A percentile compares a stretch with the other conserved stretches of the same genome.
Conservation (phyloP, 2,888 invertebrate genomes). For the Entomobrya multifasciata region DNA sequence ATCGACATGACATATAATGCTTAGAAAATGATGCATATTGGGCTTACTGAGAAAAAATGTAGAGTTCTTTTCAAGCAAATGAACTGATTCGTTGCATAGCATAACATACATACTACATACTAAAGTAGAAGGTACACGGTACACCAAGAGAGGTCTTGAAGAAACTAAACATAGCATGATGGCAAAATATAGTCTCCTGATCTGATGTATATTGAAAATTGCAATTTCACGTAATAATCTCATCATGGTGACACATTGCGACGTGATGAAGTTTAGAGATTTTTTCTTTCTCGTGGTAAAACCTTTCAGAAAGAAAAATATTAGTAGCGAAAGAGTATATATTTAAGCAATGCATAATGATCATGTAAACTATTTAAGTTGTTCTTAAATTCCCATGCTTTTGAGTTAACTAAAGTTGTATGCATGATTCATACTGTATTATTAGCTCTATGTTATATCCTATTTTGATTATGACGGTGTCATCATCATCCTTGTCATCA, state of each 20-base stretch:
- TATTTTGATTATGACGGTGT: too few relatives aligned
- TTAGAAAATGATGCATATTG: too few relatives aligned
- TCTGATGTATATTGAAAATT: conserved; percentile 54
- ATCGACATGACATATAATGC: too few relatives aligned
- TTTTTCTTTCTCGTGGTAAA: conserved; percentile 21
- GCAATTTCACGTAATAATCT: conserved; percentile 47
- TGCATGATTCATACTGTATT: not conserved
- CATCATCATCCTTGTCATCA: not conserved
- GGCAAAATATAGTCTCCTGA: too few relatives aligned
- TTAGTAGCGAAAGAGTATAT: not conserved
- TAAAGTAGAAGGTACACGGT: too few relatives aligned
- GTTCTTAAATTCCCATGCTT: conserved; percentile 20
- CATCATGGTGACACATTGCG: conserved; percentile 51
- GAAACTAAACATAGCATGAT: not conserved
- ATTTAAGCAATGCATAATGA: not conserved
- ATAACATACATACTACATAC: too few relatives aligned
- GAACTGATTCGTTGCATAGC: too few relatives aligned
- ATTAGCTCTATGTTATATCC: too few relatives aligned
- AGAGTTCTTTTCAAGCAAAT: too few relatives aligned
- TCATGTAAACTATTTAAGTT: too few relatives aligned
- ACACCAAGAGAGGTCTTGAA: conserved; percentile 34
- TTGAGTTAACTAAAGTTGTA: conserved; percentile 29
- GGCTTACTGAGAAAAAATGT: too few relatives aligned
- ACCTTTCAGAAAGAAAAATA: not conserved
- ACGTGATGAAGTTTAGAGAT: conserved; percentile 10